Conservation (phyloP, 2,113 vertebrate species). For the Rafetus swinhoei region DNA sequence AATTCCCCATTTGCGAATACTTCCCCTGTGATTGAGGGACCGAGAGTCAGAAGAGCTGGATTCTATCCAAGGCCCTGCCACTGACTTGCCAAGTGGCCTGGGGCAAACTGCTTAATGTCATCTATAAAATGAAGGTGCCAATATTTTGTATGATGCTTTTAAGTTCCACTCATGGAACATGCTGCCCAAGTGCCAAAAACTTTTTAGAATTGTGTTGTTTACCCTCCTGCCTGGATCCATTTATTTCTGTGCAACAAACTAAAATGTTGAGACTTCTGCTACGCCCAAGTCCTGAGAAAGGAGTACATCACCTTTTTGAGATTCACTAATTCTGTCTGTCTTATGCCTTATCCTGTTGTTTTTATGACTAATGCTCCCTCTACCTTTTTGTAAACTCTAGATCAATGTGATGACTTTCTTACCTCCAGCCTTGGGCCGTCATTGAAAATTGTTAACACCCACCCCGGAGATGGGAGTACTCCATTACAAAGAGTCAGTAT, state of each 20-base stretch:
- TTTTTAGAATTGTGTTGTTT: background rate
- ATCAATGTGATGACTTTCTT: rapidly evolving
- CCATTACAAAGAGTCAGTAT: background rate
- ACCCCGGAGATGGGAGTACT: rapidly evolving
- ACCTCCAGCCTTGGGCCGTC: background rate
- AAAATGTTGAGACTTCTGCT: background rate
- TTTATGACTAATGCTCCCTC: rapidly evolving
- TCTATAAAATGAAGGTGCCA: background rate
- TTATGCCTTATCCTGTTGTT: background rate
- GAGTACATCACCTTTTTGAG: background rate
- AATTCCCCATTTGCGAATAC: background rate
- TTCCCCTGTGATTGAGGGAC: background rate
- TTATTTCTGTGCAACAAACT: background rate
- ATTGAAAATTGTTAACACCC: background rate
- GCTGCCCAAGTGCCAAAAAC: background rate
- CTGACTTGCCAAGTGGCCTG: background rate
- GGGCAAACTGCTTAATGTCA: background rate
- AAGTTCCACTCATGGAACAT: background rate
- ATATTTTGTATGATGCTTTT: background rate
- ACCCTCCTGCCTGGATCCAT: background rate
- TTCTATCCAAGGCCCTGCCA: background rate
- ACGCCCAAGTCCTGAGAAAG: background rate
- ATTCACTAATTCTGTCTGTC: background rate
- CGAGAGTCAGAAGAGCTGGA: background rate
- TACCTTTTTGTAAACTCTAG: background rate